Base-by-base conservation (phyloP, 2,888 invertebrate genomes). In the Meandrusa payeni region DNA sequence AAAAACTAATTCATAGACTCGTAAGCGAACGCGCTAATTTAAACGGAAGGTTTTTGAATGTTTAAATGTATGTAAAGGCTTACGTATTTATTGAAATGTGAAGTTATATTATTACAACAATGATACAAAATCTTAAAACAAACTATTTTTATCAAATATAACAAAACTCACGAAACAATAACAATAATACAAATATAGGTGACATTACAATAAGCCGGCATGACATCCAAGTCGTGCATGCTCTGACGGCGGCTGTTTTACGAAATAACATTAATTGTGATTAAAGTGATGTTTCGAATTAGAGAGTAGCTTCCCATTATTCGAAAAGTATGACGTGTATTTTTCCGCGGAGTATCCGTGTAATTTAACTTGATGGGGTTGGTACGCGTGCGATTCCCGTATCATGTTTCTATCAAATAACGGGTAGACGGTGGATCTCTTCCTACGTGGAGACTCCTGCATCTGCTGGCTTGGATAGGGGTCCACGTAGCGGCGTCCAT, bases 401-500 rank as follows among this genome's bases (percentile, higher is more conserved):
- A 61, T 46, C 2, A 60, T 36, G 7, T 64, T 61, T 52, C 63
- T 73, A 39, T 77, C 74, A 41, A 75, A 74, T 6, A 75, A 51
- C 6, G 78, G 74, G 43, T 72, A 75, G 22, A 67, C 55, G 0
- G 82, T 72, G 0, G 85, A 82, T 34, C 86, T 64, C 60, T 85
- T 87, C 68, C 72, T 82, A 33, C 86, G 70, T 2, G 83, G 86
- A 3, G 81, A 74, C 11, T 86, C 86, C 55, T 85, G 86, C 69
- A 86, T 72, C 53, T 80, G 83, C 52, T 81, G 79, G 27, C 64
- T 74, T n/a, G 86, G 85, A 54, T 85, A 87, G 1, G 86, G 83
- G 51, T 87, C 86, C 58, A 87, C 81, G 59, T 76, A 87, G 41
- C 86, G 73, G 40, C 85, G 59, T 51, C 75, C 74, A 46, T 67